Evolutionary conservation across 2,797 vertebrate genomes (phyloP).

Genomic region (Poeciliopsis paucimaculata): DNA sequence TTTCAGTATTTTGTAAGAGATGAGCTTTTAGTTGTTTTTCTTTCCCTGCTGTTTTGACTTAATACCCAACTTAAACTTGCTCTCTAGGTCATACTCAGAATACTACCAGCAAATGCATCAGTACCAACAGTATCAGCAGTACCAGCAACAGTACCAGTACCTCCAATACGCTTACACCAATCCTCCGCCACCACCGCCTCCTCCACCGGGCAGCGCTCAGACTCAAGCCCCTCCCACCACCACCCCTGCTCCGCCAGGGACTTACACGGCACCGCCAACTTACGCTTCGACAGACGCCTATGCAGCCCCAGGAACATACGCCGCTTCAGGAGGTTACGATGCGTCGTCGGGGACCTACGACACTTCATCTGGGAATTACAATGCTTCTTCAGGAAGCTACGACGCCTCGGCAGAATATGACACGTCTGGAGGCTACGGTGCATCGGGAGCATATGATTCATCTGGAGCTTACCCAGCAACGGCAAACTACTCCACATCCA

Average conservation of each 20-base stretch:
- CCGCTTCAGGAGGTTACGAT: constrained; percentile 54
- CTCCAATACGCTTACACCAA: constrained; percentile 84
- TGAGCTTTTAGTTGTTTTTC: not conserved
- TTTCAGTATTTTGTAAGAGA: not conserved
- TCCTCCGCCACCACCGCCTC: constrained; percentile 72
- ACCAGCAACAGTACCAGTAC: constrained; percentile 84
- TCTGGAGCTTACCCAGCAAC: constrained; percentile 72
- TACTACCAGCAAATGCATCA: constrained; percentile 86
- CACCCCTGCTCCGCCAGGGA: constrained; percentile 64
- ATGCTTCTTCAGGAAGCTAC: constrained; percentile 62
- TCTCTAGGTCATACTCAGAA: constrained; percentile 80
- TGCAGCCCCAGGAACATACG: constrained; percentile 63
- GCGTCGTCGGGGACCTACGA: constrained; percentile 56
- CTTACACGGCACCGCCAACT: constrained; percentile 65
- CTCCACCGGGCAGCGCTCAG: constrained; percentile 58
- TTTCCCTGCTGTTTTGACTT: not conserved
- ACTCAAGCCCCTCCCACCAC: constrained; percentile 51
- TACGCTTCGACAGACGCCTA: constrained; percentile 57
- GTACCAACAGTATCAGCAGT: constrained; percentile 85
- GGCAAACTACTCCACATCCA: constrained; percentile 78
- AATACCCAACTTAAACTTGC: not conserved
- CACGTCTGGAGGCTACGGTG: constrained; percentile 63
- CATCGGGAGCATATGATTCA: constrained; percentile 73
- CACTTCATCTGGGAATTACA: constrained; percentile 60
- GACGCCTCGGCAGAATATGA: constrained; percentile 61